A percentile compares a stretch with the other conserved stretches of the same genome.
Conservation (phyloP, 2,797 vertebrate species). For the Merluccius polli region DNA sequence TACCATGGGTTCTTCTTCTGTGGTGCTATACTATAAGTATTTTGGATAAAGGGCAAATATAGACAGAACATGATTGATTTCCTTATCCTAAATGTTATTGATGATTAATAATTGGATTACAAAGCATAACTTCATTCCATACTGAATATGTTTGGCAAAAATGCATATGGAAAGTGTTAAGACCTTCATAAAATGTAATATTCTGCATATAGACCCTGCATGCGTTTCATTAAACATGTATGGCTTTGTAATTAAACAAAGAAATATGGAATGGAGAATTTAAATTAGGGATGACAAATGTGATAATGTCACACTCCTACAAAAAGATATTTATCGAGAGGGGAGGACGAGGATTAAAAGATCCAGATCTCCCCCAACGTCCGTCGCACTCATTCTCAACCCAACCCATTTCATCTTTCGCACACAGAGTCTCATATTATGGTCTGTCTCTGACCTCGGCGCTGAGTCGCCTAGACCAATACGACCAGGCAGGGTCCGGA, state of each 20-base stretch:
- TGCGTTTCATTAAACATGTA: neutral
- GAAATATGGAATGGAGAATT: neutral
- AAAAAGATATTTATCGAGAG: too few species aligned
- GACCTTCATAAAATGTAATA: neutral
- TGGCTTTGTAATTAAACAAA: neutral
- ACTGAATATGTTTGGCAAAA: too few species aligned
- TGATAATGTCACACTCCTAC: neutral
- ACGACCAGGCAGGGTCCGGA: constrained; percentile 27
- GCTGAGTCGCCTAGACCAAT: too few species aligned
- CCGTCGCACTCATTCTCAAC: neutral
- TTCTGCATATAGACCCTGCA: neutral
- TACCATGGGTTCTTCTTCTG: too few species aligned
- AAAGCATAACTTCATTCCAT: neutral
- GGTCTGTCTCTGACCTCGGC: neutral
- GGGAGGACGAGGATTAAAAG: neutral
- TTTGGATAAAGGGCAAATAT: neutral
- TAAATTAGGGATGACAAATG: neutral
- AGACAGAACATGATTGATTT: neutral
- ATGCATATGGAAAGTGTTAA: neutral
- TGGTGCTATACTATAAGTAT: too few species aligned
- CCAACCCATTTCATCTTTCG: too few species aligned
- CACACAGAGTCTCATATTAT: neutral
- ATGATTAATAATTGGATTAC: neutral
- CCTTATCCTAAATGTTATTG: neutral
- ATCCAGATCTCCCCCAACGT: neutral